Percentiles rank a stretch among this genome's conserved stretches.
Evolutionary conservation across 2,888 invertebrate genomes (phyloP).

Genomic region (Lithophane ornitopus): DNA sequence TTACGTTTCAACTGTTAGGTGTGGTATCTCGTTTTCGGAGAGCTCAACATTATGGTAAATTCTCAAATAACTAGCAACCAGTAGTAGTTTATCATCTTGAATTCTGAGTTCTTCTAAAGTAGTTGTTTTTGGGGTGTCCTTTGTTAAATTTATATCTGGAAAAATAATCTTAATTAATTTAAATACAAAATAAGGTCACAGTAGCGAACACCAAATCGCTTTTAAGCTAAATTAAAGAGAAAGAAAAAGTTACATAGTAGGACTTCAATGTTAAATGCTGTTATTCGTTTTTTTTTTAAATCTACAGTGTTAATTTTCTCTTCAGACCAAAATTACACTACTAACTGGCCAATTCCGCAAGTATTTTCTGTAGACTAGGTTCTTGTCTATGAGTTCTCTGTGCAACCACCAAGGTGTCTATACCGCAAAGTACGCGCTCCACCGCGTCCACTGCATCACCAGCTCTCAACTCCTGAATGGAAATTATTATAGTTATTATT

Average conservation of each 20-base stretch:
- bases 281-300: too few species aligned
- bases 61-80: slow-evolving; percentile 45
- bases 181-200: neutral
- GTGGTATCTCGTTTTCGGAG: slow-evolving; percentile 36
- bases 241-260: neutral
- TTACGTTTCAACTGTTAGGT: slow-evolving; percentile 47
- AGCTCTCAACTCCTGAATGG: too few species aligned
- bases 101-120: slow-evolving; percentile 61
- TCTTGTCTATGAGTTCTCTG: too few species aligned
- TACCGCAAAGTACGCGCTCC: too few species aligned
- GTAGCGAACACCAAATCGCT: neutral
- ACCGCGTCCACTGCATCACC: too few species aligned
- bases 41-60: slow-evolving; percentile 44
- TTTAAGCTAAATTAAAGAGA: too few species aligned
- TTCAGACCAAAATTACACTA: too few species aligned
- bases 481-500: too few species aligned
- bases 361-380: too few species aligned
- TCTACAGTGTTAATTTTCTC: too few species aligned
- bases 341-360: too few species aligned
- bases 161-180: slow-evolving; percentile 4
- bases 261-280: neutral
- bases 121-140: slow-evolving; percentile 13
- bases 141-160: slow-evolving; percentile 53
- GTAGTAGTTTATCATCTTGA: slow-evolving; percentile 35
- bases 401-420: too few species aligned